Conservation (phyloP, 2,888 invertebrate genomes). For the Cantharis lateralis region DNA sequence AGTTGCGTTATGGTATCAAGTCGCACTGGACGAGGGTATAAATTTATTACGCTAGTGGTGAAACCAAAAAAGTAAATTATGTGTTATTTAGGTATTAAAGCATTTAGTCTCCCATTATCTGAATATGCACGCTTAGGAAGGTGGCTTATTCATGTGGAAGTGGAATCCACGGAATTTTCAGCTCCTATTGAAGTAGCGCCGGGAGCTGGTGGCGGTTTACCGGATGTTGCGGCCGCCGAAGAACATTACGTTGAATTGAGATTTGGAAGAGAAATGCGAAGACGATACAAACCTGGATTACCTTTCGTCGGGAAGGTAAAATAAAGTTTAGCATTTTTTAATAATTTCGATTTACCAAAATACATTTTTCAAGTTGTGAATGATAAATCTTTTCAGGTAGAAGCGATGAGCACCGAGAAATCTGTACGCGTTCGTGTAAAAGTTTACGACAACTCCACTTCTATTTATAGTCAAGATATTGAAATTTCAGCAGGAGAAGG, state of each 20-base stretch:
- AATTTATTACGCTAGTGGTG: constrained; percentile 7
- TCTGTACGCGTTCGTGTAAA: constrained; percentile 69
- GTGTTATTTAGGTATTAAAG: constrained; percentile 61
- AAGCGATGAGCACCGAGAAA: constrained; percentile 71
- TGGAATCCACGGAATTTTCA: constrained; percentile 62
- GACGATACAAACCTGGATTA: constrained; percentile 68
- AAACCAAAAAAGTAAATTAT: not conserved
- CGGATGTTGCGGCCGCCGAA: constrained; percentile 67
- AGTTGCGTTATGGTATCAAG: constrained; percentile 69
- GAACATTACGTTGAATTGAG: constrained; percentile 70
- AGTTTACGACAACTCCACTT: constrained; percentile 69
- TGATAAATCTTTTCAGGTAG: constrained; percentile 58
- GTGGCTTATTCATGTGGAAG: constrained; percentile 62
- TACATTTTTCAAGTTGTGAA: not conserved
- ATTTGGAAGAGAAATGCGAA: constrained; percentile 67
- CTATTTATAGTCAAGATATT: constrained; percentile 72
- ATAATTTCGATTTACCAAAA: not conserved
- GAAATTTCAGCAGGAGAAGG: constrained; percentile 71
- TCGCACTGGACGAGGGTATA: constrained; percentile 67
- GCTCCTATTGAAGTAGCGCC: constrained; percentile 61
- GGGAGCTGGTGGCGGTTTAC: constrained; percentile 55
- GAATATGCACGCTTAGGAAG: constrained; percentile 62
- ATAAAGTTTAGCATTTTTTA: constrained; percentile 30
- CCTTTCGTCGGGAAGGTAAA: constrained; percentile 69
- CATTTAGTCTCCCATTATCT: constrained; percentile 62